Conservation (phyloP, 2,113 vertebrate genomes). For the Gallinago jamesoni region DNA sequence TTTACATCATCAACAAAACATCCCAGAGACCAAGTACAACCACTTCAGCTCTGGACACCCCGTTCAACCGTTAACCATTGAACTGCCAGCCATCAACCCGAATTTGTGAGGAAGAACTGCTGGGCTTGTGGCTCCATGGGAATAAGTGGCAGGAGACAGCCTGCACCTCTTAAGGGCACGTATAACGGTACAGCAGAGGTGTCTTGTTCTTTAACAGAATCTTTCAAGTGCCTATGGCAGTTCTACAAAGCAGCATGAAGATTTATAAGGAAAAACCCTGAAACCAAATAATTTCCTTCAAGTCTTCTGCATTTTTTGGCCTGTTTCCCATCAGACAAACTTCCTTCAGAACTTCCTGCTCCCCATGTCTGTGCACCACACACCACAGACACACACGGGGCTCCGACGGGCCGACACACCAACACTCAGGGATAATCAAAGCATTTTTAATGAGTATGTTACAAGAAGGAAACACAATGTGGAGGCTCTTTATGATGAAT, state of each 20-base stretch:
- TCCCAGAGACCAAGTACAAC: neutral
- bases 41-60: neutral
- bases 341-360: neutral
- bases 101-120: neutral
- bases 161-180: neutral
- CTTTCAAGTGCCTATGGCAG: neutral
- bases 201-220: neutral
- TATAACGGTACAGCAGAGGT: neutral
- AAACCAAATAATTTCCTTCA: conserved; percentile 33
- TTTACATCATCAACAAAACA: neutral
- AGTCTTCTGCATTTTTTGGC: conserved; percentile 29
- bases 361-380: neutral
- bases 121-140: neutral
- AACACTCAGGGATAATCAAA: neutral
- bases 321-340: conserved; percentile 15
- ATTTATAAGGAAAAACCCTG: conserved; percentile 25
- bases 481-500: neutral
- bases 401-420: accelerated
- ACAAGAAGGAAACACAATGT: neutral
- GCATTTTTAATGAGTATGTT: neutral
- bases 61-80: neutral
- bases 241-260: conserved; percentile 7
- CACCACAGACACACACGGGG: neutral
- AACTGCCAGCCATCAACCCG: neutral
- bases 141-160: neutral